Evolutionary conservation across 2,888 invertebrate species (phyloP).

Genomic region (Amitus sp.): DNA sequence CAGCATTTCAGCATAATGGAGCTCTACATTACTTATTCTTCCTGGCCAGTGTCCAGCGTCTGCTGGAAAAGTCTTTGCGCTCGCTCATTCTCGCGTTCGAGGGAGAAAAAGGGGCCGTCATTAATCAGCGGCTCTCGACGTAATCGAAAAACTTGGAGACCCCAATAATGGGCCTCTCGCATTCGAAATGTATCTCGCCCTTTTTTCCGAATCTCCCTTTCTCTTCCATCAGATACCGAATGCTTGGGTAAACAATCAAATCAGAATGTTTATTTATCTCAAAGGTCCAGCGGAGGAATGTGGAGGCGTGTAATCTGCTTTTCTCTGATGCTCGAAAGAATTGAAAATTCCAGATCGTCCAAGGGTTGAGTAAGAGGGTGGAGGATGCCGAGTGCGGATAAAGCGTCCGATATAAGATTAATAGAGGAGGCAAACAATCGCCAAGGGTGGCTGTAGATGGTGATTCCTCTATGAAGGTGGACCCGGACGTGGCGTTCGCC

Average conservation of each 20-base stretch:
- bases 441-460: constrained; percentile 55
- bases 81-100: constrained; percentile 28
- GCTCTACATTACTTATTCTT: constrained; percentile 65
- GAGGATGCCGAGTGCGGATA: constrained; percentile 53
- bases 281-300: constrained; percentile 27
- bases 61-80: constrained; percentile 28
- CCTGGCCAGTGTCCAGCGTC: constrained; percentile 56
- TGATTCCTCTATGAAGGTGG: constrained; percentile 65
- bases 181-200: too few species aligned
- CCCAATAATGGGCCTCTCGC: constrained; percentile 24
- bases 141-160: constrained; percentile 36
- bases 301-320: constrained; percentile 42
- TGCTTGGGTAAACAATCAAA: too few species aligned
- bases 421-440: constrained; percentile 58
- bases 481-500: constrained; percentile 60
- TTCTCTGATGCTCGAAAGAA: constrained; percentile 49
- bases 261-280: constrained; percentile 7
- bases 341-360: constrained; percentile 59
- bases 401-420: constrained; percentile 66
- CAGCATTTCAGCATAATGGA: constrained; percentile 65
- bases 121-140: constrained; percentile 37
- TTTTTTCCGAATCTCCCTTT: too few species aligned
- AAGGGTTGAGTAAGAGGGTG: constrained; percentile 49
- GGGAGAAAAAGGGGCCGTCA: constrained; percentile 25
- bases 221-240: too few species aligned